Evolutionary conservation across 2,113 vertebrate genomes (phyloP), one percentile per base, ranked within the genome.

Genomic region (Rafetus swinhoei): DNA sequence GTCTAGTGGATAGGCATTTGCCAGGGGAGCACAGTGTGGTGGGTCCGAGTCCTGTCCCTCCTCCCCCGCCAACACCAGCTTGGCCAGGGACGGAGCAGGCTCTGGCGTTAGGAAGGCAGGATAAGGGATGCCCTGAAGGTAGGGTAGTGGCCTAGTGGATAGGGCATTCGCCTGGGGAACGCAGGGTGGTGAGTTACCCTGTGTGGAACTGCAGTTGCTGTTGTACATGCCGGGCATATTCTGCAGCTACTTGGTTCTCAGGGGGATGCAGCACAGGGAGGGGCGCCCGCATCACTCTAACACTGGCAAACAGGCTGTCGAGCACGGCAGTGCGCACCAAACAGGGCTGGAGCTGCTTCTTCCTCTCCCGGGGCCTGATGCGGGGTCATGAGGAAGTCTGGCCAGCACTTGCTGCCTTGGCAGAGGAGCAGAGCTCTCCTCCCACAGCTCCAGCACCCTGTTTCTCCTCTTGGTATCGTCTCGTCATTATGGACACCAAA

Each of bases 311-410:
- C 86, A 84, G 25, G 22, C 84, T 88, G 56, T 77, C 87, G 91
- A 88, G 69, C 39, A 77, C 90, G 82, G 53, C 62, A 80, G 82
- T 62, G 77, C 56, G 59, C 55, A 88, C 39, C 32, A 79, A 91
- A 94, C 94, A 50, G 85, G 82, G 65, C 0, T 1, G 45, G 25
- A 22, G 27, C 39, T 86, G 1, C 79, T 92, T 94, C n/a, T 93
- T 90, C 52, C 6, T 83, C 29, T 83, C 87, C 76, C 95, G 76
- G 94, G 85, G 89, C 95, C 93, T 96, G 86, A 85, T 90, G 55
- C 86, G 24, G 69, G 81, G 60, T 39, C 91, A 53, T 72, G 54
- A 22, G 79, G 92, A 79, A 89, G 82, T 88, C 56, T 69, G 53
- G 53, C 55, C 95, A 72, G 55, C 90, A 84, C 21, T 84, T 54